A percentile compares a stretch with the other conserved stretches of the same genome.
phyloP scores from a whole-genome alignment of 2,888 invertebrate species.

The Psococerastis gibbosa region DNA sequence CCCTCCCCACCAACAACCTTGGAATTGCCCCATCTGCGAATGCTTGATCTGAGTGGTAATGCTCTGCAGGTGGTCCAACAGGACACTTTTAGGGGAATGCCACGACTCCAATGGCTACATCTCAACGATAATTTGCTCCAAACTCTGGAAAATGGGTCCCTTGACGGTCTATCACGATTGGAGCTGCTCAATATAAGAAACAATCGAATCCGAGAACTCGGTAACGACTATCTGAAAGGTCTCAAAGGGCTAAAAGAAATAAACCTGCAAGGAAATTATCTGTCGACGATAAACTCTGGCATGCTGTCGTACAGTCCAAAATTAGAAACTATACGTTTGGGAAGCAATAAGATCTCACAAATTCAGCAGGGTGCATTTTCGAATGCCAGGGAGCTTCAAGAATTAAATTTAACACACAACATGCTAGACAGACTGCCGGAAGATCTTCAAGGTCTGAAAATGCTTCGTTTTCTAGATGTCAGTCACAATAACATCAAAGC shows the following conservation, averaged over 20 bases:
- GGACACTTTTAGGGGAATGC: constrained; percentile 42
- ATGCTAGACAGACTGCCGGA: constrained; percentile 50
- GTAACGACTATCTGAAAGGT: constrained; percentile 31
- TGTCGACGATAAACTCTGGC: constrained; percentile 48
- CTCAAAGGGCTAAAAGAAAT: constrained; percentile 45
- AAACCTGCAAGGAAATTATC: constrained; percentile 54
- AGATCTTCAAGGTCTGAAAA: constrained; percentile 44
- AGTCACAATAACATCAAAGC: constrained; percentile 56
- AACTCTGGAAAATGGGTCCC: constrained; percentile 39
- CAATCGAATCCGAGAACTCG: constrained; percentile 37
- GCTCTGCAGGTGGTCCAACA: constrained; percentile 48
- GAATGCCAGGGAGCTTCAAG: constrained; percentile 41
- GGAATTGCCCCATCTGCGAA: constrained; percentile 49
- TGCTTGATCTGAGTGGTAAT: constrained; percentile 55
- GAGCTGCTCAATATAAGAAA: constrained; percentile 56
- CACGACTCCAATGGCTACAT: constrained; percentile 46
- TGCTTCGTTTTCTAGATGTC: constrained; percentile 52
- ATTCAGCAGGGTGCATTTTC: constrained; percentile 43
- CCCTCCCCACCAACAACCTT: constrained; percentile 45
- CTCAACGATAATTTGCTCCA: constrained; percentile 54
- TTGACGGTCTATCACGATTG: constrained; percentile 46
- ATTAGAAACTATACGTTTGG: constrained; percentile 49
- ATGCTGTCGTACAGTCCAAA: constrained; percentile 43
- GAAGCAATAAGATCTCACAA: constrained; percentile 51
- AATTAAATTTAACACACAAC: constrained; percentile 61